A percentile compares a stretch with the other conserved stretches of the same genome.
Evolutionary conservation across 2,113 vertebrate genomes (phyloP).

Genomic region (Centropristis striata): DNA sequence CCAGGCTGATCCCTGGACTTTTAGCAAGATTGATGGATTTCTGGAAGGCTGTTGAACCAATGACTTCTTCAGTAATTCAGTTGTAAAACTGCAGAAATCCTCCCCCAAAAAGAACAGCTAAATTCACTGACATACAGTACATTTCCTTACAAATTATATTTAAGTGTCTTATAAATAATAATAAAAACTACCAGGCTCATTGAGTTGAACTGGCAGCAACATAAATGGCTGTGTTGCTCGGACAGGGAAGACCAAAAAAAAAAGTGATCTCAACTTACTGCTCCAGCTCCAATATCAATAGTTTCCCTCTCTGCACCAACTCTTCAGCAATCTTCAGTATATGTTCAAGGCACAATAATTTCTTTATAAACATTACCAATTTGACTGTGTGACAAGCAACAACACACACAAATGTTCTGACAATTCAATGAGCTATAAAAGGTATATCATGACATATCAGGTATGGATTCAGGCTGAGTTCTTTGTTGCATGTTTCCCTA

Average conservation of each 20-base stretch:
- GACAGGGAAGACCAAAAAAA: not conserved
- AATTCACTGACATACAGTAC: not conserved
- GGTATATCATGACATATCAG: not conserved
- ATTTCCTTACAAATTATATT: not conserved
- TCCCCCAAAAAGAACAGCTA: not conserved
- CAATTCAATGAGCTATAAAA: not conserved
- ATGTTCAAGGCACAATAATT: no score
- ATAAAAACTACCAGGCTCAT: not conserved
- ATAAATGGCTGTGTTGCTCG: not conserved
- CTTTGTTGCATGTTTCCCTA: not conserved
- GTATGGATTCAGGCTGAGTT: not conserved
- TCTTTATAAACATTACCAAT: no score
- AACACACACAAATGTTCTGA: not conserved
- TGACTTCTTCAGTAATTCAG: not conserved
- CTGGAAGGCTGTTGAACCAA: not conserved
- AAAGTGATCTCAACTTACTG: not conserved
- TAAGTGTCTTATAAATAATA: no score
- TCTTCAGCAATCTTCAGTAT: no score
- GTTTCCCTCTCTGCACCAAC: not conserved
- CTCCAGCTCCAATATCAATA: not conserved
- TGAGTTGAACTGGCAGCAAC: not conserved
- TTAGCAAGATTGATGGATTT: not conserved
- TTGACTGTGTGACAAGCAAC: not conserved
- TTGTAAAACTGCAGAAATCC: not conserved
- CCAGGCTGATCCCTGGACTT: not conserved